Evolutionary conservation across 2,113 vertebrate genomes (phyloP).

Genomic region (Falcunculus frontatus): DNA sequence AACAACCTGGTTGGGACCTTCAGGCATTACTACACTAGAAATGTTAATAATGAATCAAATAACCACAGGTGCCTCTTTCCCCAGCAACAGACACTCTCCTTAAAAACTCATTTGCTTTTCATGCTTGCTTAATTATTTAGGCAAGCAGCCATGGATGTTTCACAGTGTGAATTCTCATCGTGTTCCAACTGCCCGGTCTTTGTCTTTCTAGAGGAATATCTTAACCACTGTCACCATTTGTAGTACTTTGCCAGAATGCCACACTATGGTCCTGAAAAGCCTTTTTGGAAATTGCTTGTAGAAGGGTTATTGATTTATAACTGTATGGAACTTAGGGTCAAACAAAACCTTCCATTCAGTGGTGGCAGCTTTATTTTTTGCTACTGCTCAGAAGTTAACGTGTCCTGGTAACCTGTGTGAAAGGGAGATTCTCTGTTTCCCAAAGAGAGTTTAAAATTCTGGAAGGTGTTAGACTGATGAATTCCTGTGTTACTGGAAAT

Average conservation of each 20-base stretch:
- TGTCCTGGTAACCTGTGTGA: neutral
- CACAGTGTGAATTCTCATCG: slow-evolving; percentile 34
- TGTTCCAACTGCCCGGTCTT: slow-evolving; percentile 17
- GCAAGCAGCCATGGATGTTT: slow-evolving; percentile 60
- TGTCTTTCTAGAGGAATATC: neutral
- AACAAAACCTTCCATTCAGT: neutral
- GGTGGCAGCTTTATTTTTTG: neutral
- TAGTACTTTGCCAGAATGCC: neutral
- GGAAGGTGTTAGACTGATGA: neutral
- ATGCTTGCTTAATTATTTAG: slow-evolving; percentile 67
- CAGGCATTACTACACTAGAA: slow-evolving; percentile 40
- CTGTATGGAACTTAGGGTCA: neutral
- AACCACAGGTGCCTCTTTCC: slow-evolving; percentile 66
- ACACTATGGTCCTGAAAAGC: neutral
- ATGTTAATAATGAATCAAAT: slow-evolving; percentile 66
- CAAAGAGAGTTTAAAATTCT: neutral
- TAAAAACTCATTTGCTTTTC: slow-evolving; percentile 68
- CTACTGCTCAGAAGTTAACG: neutral
- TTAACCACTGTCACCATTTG: neutral
- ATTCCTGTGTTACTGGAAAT: neutral
- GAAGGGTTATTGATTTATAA: neutral
- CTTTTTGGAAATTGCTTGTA: neutral
- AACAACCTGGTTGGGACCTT: slow-evolving; percentile 63
- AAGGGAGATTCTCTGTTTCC: neutral
- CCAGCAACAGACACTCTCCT: slow-evolving; percentile 62